Evolutionary conservation across 2,113 vertebrate species (phyloP), one percentile per base, ranked within the genome.

Genomic region (Brienomyrus brachyistius): DNA sequence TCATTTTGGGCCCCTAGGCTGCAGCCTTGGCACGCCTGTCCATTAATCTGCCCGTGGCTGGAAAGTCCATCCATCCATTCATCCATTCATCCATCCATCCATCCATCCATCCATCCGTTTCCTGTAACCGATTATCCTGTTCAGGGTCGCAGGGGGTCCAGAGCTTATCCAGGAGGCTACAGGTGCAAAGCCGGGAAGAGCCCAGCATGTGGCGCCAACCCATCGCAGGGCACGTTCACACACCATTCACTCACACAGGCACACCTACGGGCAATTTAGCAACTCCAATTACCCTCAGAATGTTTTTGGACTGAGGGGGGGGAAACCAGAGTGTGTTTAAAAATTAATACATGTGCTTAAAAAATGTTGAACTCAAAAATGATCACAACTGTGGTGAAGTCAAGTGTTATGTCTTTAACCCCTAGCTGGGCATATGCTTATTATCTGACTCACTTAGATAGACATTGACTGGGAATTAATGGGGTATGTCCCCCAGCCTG

Each of bases 401-500:
- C 62, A 31, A 70, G 62, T 11, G 31, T 70, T 70, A n/a, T 31
- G 62, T 31, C 10, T 31, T 70, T 70, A 70, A 70, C 3, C n/a
- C 10, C 62, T 11, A 70, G 10, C 62, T 70, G 62, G n/a, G 10
- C 27, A 45, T 84, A 3, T 10, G 82, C 45, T 45, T 45, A 23
- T 86, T n/a, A 48, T 51, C 15, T 54, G 45, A 31, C 27, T 27
- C 47, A 51, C 84, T 27, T 91, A 96, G 95, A 88, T 96, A 96
- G 93, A 96, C 95, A 0, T 94, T 95, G 9, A 96, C 94, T 2
- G 93, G 88, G 82, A 51, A 40, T 40, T 95, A 93, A 86, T 96
- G 93, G 93, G 59, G 89, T 90, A 94, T 91, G 2, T 96, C 95
- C 0, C 96, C 96, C 94, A 88, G 94, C 9, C 19, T 95, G 93